Evolutionary conservation across 1,140 invertebrate species (phyloP).

Genomic region (Drosophila elegans): DNA sequence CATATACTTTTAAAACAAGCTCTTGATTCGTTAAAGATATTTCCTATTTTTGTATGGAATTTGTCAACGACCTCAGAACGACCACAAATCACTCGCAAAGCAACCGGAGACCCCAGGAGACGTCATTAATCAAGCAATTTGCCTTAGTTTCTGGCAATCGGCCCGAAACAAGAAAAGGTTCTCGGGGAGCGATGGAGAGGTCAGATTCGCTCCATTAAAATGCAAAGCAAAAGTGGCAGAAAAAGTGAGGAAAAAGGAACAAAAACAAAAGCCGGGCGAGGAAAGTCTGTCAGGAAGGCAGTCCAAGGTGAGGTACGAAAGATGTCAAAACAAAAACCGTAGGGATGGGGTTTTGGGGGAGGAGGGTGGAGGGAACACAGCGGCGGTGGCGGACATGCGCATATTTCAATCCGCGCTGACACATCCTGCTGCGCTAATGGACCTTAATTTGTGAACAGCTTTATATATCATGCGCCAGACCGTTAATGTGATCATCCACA

Average conservation of each 20-base stretch:
- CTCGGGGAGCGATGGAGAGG: conserved; percentile 16
- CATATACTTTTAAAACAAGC: no score
- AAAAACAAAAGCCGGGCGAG: conserved; percentile 38
- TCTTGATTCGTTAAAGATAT: no score
- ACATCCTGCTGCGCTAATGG: conserved; percentile 83
- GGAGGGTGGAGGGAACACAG: conserved; percentile 2
- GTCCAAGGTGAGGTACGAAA: conserved; percentile 60
- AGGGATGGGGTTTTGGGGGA: conserved; percentile 26
- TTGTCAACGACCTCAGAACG: not conserved
- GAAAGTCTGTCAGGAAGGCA: conserved; percentile 26
- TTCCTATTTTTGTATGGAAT: not conserved
- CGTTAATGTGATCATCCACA: conserved; percentile 83
- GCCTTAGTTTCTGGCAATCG: conserved; percentile 60
- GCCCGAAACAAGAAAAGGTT: conserved; percentile 48
- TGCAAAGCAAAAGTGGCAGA: conserved; percentile 57
- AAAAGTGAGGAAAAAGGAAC: conserved; percentile 12
- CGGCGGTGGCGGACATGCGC: conserved; percentile 62
- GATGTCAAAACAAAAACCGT: conserved; percentile 81
- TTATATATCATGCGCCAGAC: conserved; percentile 79
- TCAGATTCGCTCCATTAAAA: conserved; percentile 74
- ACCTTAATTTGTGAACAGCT: conserved; percentile 83
- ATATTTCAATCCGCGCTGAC: conserved; percentile 81
- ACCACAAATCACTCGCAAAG: conserved; percentile 27
- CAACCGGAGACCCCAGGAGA: conserved; percentile 12
- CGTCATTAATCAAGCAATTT: conserved; percentile 73